Percentiles rank a stretch among this genome's conserved stretches.
Conservation (phyloP, 1,140 invertebrate species). For the Bilobella aurantiaca region DNA sequence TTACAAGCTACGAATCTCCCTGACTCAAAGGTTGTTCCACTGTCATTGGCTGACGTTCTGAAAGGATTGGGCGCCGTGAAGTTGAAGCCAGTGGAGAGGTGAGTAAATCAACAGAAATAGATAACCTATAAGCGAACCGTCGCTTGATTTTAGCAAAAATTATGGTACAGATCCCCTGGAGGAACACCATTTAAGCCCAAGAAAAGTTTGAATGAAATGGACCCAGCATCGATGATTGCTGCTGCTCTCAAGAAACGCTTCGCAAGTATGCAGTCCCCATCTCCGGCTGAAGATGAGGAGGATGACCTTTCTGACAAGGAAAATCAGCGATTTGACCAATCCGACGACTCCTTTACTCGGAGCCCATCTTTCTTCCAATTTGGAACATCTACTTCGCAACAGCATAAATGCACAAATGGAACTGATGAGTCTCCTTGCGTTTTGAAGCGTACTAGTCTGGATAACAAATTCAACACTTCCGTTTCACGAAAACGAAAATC, state of each 20-base stretch:
- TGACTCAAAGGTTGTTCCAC: not conserved
- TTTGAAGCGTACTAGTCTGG: too few relatives aligned
- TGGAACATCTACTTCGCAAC: too few relatives aligned
- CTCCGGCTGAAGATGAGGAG: not conserved
- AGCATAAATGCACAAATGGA: too few relatives aligned
- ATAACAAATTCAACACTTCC: too few relatives aligned
- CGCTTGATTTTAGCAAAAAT: not conserved
- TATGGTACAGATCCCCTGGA: not conserved
- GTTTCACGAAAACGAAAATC: too few relatives aligned
- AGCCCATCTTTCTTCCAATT: conserved; percentile 3
- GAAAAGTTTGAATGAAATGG: not conserved
- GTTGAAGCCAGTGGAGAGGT: not conserved
- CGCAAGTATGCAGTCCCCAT: not conserved
- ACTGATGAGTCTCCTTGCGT: too few relatives aligned
- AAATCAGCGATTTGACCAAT: not conserved
- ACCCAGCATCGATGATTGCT: not conserved
- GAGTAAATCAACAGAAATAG: not conserved
- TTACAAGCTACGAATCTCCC: not conserved
- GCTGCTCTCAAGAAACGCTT: not conserved
- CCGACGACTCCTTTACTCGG: not conserved
- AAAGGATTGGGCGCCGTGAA: not conserved
- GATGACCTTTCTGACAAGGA: not conserved
- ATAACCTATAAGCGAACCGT: not conserved
- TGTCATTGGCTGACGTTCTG: not conserved
- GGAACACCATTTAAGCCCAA: not conserved